Percentiles rank a stretch among this genome's conserved stretches.
phyloP scores from a whole-genome alignment of 2,113 vertebrate genomes.

The Amphiprion percula region DNA sequence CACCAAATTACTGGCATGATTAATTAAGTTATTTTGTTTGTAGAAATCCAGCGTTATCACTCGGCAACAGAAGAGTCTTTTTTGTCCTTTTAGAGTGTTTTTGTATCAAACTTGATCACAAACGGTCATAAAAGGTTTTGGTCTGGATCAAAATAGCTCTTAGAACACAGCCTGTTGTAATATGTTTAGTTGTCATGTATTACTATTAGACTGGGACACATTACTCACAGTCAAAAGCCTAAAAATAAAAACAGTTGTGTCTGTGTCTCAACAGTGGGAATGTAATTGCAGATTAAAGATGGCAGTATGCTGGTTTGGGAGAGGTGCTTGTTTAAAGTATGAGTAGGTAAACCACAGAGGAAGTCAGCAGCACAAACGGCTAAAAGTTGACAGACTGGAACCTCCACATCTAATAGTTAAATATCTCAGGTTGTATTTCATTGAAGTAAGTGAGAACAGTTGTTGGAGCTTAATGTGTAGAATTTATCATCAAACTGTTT shows the following conservation, averaged over 20 bases:
- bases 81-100: neutral
- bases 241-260: slow-evolving; percentile 34
- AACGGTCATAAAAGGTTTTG: neutral
- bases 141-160: neutral
- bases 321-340: slow-evolving; percentile 39
- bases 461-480: neutral
- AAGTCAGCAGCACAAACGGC: slow-evolving; percentile 24
- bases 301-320: neutral
- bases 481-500: neutral
- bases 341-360: slow-evolving; percentile 40
- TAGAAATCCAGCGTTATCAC: no score
- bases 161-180: neutral
- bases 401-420: slow-evolving; percentile 30
- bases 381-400: neutral
- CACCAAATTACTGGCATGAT: no score
- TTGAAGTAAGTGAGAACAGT: neutral
- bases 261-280: slow-evolving; percentile 12
- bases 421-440: slow-evolving; percentile 25
- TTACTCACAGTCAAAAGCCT: slow-evolving; percentile 27
- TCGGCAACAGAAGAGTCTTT: no score
- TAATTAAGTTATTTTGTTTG: no score
- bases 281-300: slow-evolving; percentile 19
- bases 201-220: neutral
- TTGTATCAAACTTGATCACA: neutral
- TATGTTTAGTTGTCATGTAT: slow-evolving; percentile 10